phyloP scores from a whole-genome alignment of 2,113 vertebrate genomes.

The Lampris megalopsis region DNA sequence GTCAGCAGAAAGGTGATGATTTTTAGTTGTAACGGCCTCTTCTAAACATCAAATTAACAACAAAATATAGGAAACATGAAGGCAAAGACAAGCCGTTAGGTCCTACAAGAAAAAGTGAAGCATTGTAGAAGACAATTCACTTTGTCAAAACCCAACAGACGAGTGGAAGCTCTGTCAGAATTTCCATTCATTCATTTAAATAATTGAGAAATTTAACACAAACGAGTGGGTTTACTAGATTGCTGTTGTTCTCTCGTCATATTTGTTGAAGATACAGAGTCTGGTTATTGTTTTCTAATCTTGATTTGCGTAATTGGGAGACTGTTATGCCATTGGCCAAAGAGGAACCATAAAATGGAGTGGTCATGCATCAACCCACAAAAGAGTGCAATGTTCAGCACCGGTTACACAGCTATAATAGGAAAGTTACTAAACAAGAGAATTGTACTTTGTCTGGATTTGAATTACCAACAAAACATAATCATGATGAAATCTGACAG shows the following conservation, averaged over 20 bases:
- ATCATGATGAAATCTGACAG: conserved; percentile 77
- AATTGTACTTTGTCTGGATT: not conserved
- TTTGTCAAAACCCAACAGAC: too few species aligned
- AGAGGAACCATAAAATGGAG: conserved; percentile 40
- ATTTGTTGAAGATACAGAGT: conserved; percentile 21
- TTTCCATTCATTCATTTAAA: not conserved
- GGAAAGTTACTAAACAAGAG: not conserved
- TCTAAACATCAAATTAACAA: too few species aligned
- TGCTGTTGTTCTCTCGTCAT: not conserved
- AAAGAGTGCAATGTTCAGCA: not conserved
- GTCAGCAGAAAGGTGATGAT: too few species aligned
- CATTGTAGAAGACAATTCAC: too few species aligned
- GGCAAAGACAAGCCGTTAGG: too few species aligned
- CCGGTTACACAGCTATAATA: not conserved
- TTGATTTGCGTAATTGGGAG: conserved; percentile 23
- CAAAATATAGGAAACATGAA: too few species aligned
- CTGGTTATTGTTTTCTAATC: conserved; percentile 22
- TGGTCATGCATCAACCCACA: conserved; percentile 31
- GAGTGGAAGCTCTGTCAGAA: not conserved
- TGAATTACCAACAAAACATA: not conserved
- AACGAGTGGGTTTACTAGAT: not conserved
- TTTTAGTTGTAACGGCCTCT: too few species aligned
- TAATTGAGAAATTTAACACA: not conserved
- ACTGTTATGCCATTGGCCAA: conserved; percentile 27
- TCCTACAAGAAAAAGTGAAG: too few species aligned